phyloP scores from a whole-genome alignment of 2,797 vertebrate species.

The Glyptemys insculpta region DNA sequence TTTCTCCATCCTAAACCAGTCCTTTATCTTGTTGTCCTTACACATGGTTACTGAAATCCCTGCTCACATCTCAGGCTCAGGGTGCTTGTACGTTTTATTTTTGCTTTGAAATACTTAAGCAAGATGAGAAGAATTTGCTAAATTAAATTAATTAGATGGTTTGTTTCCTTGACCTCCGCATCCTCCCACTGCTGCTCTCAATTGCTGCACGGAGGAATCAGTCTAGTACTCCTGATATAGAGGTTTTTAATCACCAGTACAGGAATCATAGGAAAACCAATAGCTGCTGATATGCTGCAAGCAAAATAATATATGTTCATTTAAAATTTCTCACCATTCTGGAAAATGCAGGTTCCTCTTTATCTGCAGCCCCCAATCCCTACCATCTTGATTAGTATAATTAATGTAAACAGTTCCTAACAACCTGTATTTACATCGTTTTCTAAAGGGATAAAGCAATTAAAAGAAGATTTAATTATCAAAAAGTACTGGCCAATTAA shows the following conservation, averaged over 20 bases:
- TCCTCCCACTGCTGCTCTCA: too few species aligned
- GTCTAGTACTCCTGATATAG: conserved; percentile 3
- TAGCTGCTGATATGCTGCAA: not conserved
- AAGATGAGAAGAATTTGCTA: conserved; percentile 17
- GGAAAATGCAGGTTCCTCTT: not conserved
- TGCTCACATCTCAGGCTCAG: not conserved
- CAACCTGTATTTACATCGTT: not conserved
- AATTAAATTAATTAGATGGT: not conserved
- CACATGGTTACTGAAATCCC: not conserved
- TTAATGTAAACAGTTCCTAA: conserved; percentile 33
- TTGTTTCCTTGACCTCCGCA: conserved; percentile 16
- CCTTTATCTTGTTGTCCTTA: not conserved
- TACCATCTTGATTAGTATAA: not conserved
- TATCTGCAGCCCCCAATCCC: not conserved
- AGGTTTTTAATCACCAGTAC: not conserved
- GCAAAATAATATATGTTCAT: not conserved
- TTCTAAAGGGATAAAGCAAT: not conserved
- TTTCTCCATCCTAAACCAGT: not conserved
- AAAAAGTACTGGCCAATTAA: conserved; percentile 46
- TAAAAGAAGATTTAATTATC: conserved; percentile 46
- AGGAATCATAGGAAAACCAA: not conserved
- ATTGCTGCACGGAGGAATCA: too few species aligned
- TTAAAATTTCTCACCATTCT: not conserved
- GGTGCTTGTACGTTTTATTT: not conserved
- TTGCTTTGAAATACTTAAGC: conserved; percentile 18